Conservation (phyloP, 1,140 invertebrate genomes). For the Drosophila kohkoa region DNA sequence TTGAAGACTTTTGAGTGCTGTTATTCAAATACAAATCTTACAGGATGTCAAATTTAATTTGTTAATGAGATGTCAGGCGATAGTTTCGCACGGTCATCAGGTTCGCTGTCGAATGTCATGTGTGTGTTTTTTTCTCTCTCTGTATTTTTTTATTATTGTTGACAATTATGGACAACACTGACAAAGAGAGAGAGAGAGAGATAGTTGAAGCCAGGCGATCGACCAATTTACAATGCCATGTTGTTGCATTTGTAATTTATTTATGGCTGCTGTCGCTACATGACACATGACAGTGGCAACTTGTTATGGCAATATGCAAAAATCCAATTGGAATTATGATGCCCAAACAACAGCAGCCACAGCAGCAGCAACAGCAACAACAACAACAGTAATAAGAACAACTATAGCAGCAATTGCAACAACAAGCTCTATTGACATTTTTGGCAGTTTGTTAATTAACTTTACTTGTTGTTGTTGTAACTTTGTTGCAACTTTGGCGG, state of each 20-base stretch:
- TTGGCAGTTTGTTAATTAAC: slow-evolving; percentile 84
- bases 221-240: slow-evolving; percentile 75
- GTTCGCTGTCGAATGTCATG: slow-evolving; percentile 46
- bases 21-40: slow-evolving; percentile 20
- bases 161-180: slow-evolving; percentile 69
- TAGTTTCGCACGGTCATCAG: slow-evolving; percentile 60
- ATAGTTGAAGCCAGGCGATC: slow-evolving; percentile 41
- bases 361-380: slow-evolving; percentile 35
- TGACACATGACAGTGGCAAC: slow-evolving; percentile 82
- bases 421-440: slow-evolving; percentile 74
- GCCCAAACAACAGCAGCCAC: slow-evolving; percentile 54
- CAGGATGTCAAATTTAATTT: slow-evolving; percentile 52
- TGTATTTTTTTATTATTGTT: slow-evolving; percentile 65
- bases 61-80: slow-evolving; percentile 65
- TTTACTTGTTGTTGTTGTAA: slow-evolving; percentile 59
- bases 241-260: slow-evolving; percentile 77
- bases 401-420: slow-evolving; percentile 37
- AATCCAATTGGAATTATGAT: slow-evolving; percentile 81
- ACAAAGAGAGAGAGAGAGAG: slow-evolving; percentile 24
- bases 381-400: slow-evolving; percentile 39
- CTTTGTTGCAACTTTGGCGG: slow-evolving; percentile 10
- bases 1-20: neutral
- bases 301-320: slow-evolving; percentile 83
- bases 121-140: slow-evolving; percentile 4
- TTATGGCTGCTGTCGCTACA: slow-evolving; percentile 79